Percentiles rank a stretch among this genome's conserved stretches.
These are phyloP conservation scores for Promerops cafer DNA, from an alignment of 2,113 vertebrate genomes.

Conservation along the genomic window DNA sequence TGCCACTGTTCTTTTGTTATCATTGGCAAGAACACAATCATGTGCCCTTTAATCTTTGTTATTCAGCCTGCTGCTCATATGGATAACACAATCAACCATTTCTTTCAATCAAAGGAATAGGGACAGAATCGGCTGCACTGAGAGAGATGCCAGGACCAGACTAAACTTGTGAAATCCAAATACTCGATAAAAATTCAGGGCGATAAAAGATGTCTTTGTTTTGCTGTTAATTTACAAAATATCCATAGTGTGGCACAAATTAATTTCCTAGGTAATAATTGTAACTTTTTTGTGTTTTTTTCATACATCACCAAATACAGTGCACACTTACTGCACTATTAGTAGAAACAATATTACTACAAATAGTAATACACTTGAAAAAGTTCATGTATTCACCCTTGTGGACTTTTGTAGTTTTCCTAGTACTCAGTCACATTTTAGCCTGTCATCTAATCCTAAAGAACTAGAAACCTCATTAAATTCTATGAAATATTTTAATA, in stretches of 20 bases:
- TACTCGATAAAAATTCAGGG: not conserved
- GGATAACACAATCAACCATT: slow-evolving; percentile 19
- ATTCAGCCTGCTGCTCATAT: slow-evolving; percentile 19
- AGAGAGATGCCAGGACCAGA: not conserved
- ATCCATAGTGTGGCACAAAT: not conserved
- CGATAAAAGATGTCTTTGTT: not conserved
- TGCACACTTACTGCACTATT: not conserved
- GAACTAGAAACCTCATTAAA: not conserved
- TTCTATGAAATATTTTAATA: not conserved
- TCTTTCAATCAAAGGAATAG: slow-evolving; percentile 26
- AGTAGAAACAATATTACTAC: not conserved
- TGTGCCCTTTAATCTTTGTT: slow-evolving; percentile 30
- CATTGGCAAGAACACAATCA: slow-evolving; percentile 17
- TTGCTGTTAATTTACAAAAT: not conserved
- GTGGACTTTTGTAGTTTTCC: not conserved
- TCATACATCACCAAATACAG: not conserved
- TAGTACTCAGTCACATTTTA: not conserved
- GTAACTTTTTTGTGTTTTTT: not conserved
- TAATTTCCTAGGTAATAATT: not conserved
- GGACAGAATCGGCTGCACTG: not conserved
- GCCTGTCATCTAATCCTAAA: not conserved
- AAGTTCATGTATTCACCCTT: not conserved
- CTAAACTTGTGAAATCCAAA: not conserved
- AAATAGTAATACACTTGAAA: not conserved
- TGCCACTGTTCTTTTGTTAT: slow-evolving; percentile 35